phyloP scores from a whole-genome alignment of 2,888 invertebrate genomes.

The Drosophila pseudotalamancana region DNA sequence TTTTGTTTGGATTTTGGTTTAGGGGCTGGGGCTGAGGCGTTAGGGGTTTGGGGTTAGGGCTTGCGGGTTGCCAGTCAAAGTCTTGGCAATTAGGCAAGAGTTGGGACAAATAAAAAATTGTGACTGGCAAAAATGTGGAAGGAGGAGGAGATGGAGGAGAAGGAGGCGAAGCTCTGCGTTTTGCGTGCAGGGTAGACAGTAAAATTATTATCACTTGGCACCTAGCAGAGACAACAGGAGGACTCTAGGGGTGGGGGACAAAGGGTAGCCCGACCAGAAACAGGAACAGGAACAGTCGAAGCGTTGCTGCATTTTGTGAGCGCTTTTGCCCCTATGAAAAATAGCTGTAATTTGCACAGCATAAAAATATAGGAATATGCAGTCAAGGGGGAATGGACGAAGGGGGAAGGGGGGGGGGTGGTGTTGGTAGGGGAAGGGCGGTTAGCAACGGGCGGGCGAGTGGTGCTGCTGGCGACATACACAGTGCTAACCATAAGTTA shows the following conservation, averaged over 20 bases:
- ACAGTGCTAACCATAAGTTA: slow-evolving; percentile 74
- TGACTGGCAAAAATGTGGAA: slow-evolving; percentile 2
- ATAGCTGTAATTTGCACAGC: slow-evolving; percentile 79
- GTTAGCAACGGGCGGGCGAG: slow-evolving; percentile 13
- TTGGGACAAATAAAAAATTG: slow-evolving; percentile 35
- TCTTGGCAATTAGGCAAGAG: slow-evolving; percentile 72
- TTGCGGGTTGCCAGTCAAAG: slow-evolving; percentile 41
- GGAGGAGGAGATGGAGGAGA: neutral
- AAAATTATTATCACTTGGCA: slow-evolving; percentile 78
- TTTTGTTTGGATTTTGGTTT: slow-evolving; percentile 22
- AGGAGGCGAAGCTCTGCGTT: slow-evolving; percentile 1
- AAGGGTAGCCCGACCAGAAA: neutral
- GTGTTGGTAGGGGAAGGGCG: neutral
- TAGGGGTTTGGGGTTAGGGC: slow-evolving; percentile 8
- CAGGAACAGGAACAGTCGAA: slow-evolving; percentile 46
- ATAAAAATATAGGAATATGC: slow-evolving; percentile 74
- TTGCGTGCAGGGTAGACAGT: slow-evolving; percentile 43
- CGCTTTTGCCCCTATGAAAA: slow-evolving; percentile 76
- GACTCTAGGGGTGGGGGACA: neutral
- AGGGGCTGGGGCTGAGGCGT: neutral
- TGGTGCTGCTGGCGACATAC: slow-evolving; percentile 21
- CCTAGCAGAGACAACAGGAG: slow-evolving; percentile 52
- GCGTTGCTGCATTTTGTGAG: slow-evolving; percentile 57
- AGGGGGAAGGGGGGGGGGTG: neutral
- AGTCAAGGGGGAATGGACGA: slow-evolving; percentile 4